phyloP scores from a whole-genome alignment of 2,797 vertebrate species.

The Sebastolobus altivelis region DNA sequence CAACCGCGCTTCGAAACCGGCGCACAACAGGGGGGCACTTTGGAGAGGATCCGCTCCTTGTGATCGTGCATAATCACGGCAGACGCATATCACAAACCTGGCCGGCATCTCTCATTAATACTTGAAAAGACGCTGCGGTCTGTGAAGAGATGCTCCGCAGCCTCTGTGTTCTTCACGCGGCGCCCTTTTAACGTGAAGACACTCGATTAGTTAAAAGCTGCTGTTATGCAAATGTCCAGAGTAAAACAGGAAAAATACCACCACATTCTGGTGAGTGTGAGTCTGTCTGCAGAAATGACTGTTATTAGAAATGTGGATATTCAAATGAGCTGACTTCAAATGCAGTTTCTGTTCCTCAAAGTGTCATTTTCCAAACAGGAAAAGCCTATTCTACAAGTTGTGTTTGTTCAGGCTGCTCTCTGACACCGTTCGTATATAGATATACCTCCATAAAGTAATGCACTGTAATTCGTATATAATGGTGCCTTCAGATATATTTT shows the following conservation, averaged over 20 bases:
- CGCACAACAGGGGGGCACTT: constrained; percentile 24
- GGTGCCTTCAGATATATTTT: too few relatives aligned
- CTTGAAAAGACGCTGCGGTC: constrained; percentile 5
- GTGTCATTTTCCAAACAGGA: not conserved
- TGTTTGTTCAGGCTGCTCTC: not conserved
- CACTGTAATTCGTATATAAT: too few relatives aligned
- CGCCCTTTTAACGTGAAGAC: not conserved
- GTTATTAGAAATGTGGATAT: not conserved
- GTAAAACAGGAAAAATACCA: not conserved
- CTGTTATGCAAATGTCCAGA: constrained; percentile 33
- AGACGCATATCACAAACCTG: constrained; percentile 34
- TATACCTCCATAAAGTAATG: too few relatives aligned
- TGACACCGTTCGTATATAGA: too few relatives aligned
- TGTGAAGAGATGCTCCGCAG: constrained; percentile 1
- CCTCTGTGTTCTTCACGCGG: not conserved
- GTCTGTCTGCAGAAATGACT: not conserved
- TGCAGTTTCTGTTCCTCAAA: not conserved
- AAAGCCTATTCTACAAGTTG: not conserved
- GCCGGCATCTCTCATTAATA: constrained; percentile 31
- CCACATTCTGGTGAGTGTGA: not conserved
- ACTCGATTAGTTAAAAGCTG: constrained; percentile 29
- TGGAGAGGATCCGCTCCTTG: constrained; percentile 34
- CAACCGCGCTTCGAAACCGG: constrained; percentile 60
- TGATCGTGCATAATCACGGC: constrained; percentile 51
- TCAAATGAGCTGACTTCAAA: not conserved